A percentile compares a stretch with the other conserved stretches of the same genome.
Conservation (phyloP, 2,113 vertebrate species). For the Nothocercus julius region DNA sequence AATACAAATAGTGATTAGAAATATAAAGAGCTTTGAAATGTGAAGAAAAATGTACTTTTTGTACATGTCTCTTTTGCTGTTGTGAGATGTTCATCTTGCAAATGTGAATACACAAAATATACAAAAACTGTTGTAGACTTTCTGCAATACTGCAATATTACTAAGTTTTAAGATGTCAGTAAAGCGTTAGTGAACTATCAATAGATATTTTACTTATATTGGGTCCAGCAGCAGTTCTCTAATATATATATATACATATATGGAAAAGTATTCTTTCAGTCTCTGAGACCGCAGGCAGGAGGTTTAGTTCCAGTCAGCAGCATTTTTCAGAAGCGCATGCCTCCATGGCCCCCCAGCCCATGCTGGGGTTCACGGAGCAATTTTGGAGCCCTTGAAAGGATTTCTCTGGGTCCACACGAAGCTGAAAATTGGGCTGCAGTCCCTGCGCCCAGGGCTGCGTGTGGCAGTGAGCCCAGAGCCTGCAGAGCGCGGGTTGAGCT, state of each 20-base stretch:
- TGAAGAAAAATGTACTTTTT: not conserved
- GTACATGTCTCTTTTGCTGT: not conserved
- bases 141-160: not conserved
- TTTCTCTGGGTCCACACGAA: no score
- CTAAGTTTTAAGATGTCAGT: not conserved
- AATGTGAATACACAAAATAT: fast-evolving
- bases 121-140: not conserved
- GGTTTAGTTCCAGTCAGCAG: not conserved
- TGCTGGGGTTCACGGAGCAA: not conserved
- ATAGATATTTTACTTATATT: not conserved
- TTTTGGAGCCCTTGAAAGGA: no score
- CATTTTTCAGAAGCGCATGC: no score
- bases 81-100: not conserved
- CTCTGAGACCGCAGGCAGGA: not conserved
- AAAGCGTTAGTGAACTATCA: not conserved
- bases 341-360: no score
- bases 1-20: constrained; percentile 11
- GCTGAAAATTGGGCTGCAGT: no score
- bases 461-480: no score
- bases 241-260: not conserved
- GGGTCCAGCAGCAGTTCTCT: not conserved
- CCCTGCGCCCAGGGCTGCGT: no score
- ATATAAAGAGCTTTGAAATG: not conserved
- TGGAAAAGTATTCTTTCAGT: not conserved
- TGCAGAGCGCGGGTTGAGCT: no score